phyloP scores from a whole-genome alignment of 2,888 invertebrate genomes.

The Mystacides longicornis region DNA sequence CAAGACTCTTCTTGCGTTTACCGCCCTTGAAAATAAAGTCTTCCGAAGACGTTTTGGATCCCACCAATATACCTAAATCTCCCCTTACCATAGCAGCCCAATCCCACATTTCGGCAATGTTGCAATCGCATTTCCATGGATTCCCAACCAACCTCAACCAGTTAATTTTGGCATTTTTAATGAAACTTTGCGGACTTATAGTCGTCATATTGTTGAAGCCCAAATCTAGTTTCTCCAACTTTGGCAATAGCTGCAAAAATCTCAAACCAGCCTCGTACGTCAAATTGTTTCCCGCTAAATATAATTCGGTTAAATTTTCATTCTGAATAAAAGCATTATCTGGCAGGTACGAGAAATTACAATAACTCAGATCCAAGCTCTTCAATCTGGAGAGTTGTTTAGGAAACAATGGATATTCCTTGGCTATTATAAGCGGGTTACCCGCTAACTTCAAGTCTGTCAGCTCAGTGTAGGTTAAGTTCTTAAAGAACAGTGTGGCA shows the following conservation, averaged over 20 bases:
- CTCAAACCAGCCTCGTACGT: slow-evolving; percentile 41
- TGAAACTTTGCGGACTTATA: slow-evolving; percentile 50
- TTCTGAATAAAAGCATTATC: slow-evolving; percentile 53
- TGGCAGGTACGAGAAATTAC: slow-evolving; percentile 54
- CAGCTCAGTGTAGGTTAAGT: slow-evolving; percentile 54
- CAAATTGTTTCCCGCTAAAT: slow-evolving; percentile 53
- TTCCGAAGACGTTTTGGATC: slow-evolving; percentile 56
- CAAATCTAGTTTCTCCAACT: slow-evolving; percentile 54
- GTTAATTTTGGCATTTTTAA: slow-evolving; percentile 50
- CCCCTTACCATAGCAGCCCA: slow-evolving; percentile 62
- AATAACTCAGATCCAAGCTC: slow-evolving; percentile 58
- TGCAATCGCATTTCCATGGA: slow-evolving; percentile 63
- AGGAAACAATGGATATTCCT: slow-evolving; percentile 53
- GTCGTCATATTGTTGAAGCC: slow-evolving; percentile 56
- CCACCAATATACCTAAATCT: slow-evolving; percentile 56
- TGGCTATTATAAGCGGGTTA: slow-evolving; percentile 57
- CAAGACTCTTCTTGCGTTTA: slow-evolving; percentile 56
- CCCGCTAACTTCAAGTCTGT: slow-evolving; percentile 61
- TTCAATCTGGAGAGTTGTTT: slow-evolving; percentile 56
- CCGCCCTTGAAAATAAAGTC: slow-evolving; percentile 56
- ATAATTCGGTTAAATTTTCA: slow-evolving; percentile 54
- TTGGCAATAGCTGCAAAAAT: slow-evolving; percentile 49
- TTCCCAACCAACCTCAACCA: slow-evolving; percentile 60
- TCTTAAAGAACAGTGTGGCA: slow-evolving; percentile 60
- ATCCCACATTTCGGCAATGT: slow-evolving; percentile 63